These are phyloP conservation scores for Apteryx owenii DNA, from an alignment of 2,113 vertebrate species.

Conservation along the genomic window DNA sequence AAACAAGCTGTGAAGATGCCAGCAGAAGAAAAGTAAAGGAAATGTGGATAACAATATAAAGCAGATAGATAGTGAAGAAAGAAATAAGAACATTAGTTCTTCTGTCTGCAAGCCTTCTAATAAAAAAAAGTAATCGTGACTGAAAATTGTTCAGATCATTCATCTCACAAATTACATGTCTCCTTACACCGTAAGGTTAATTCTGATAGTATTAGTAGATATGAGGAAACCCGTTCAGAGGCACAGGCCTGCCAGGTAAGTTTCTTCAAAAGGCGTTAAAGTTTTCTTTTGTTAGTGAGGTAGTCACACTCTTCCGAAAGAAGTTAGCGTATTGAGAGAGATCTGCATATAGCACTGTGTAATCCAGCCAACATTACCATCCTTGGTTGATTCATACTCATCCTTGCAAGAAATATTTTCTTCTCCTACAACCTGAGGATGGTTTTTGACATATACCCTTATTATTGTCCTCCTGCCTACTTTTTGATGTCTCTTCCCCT, in stretches of 20 bases:
- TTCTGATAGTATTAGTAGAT: not conserved
- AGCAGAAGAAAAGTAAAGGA: not conserved
- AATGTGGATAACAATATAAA: not conserved
- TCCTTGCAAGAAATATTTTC: not conserved
- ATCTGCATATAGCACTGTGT: not conserved
- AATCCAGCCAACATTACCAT: not conserved
- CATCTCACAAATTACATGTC: not conserved
- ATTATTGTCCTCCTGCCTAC: not conserved
- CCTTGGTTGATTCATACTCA: not conserved
- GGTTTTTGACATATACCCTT: not conserved
- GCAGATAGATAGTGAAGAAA: not conserved
- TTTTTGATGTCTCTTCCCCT: not conserved
- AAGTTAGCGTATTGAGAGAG: not conserved
- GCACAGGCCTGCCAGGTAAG: not conserved
- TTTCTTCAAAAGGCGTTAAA: not conserved
- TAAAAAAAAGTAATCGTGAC: not conserved
- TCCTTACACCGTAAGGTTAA: not conserved
- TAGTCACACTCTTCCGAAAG: not conserved
- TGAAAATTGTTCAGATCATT: not conserved
- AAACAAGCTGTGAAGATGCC: not conserved
- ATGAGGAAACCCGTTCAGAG: not conserved
- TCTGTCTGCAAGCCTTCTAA: not conserved
- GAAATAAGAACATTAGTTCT: not conserved
- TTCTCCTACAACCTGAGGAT: not conserved
- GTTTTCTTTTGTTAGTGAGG: not conserved